Base-by-base conservation (phyloP, 1,140 invertebrate genomes). In the Gonioctena quinquepunctata region DNA sequence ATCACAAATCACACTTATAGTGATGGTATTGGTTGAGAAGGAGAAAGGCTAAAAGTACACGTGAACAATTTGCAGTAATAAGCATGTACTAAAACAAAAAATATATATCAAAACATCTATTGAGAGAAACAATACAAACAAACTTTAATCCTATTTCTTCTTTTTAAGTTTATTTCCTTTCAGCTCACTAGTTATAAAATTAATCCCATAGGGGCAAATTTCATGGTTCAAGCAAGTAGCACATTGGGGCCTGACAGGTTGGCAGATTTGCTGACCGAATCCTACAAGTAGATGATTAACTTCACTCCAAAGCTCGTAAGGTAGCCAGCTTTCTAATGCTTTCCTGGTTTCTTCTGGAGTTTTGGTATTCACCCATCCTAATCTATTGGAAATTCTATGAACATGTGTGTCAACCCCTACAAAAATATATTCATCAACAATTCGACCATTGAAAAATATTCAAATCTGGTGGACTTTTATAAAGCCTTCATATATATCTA, bases 381-480 rank as follows among this genome's bases (percentile, higher is more conserved):
- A 85, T 72, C 96, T 88, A 83, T 99, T 97, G 6, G 90, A 89
- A 73, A 99, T 97, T 68, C 96, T 88, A 83, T 98, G 96, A 4
- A 99, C 96, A 86, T 99, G 97, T n/a, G 95, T 97, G 82, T 99
- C 96, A 0, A 99, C 96, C 54, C 93, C 92, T 91, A 78, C 49
- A 25, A 25, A 60, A 27, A 13, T 59, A n/a, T n/a, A n/a, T n/a
- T n/a, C n/a, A n/a, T n/a, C n/a, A n/a, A n/a, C n/a, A n/a, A n/a
- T n/a, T n/a, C n/a, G n/a, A n/a, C n/a, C n/a, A n/a, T n/a, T n/a
- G n/a, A n/a, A n/a, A n/a, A n/a, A n/a, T n/a, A n/a, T n/a, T n/a
- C n/a, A n/a, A n/a, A n/a, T n/a, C n/a, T n/a, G n/a, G n/a, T n/a
- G n/a, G n/a, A n/a, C n/a, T n/a, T n/a, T n/a, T n/a, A n/a, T n/a